Evolutionary conservation across 2,113 vertebrate genomes (phyloP).

Genomic region (Rhinolophus ferrumequinum): DNA sequence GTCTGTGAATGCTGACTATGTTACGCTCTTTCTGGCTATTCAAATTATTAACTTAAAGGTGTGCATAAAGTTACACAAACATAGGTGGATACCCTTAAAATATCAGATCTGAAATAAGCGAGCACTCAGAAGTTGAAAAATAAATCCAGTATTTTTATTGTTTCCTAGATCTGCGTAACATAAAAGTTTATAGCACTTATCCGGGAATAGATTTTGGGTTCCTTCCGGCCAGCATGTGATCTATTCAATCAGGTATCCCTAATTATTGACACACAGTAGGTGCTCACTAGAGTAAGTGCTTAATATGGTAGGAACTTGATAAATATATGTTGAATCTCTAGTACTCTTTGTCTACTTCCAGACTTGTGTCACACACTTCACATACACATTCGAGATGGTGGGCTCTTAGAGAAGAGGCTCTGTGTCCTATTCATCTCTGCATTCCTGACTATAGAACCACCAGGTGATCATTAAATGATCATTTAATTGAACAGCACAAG

Average conservation of each 20-base stretch:
- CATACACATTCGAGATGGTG: background rate
- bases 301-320: background rate
- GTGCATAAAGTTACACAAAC: conserved; percentile 47
- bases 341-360: background rate
- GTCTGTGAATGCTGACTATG: conserved; percentile 46
- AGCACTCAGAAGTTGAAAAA: background rate
- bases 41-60: conserved; percentile 50
- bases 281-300: background rate
- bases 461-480: background rate
- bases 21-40: conserved; percentile 42
- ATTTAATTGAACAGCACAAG: background rate
- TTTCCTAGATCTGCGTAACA: conserved; percentile 12
- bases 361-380: background rate
- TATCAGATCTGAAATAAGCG: conserved; percentile 48
- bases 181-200: background rate
- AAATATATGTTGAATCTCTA: background rate
- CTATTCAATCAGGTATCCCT: background rate
- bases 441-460: background rate
- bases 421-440: background rate
- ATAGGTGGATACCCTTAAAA: conserved; percentile 48
- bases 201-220: background rate
- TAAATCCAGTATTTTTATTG: background rate
- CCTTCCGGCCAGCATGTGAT: background rate
- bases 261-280: background rate
- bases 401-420: background rate